phyloP scores from a whole-genome alignment of 2,888 invertebrate species.

The Orchesella flavescens region DNA sequence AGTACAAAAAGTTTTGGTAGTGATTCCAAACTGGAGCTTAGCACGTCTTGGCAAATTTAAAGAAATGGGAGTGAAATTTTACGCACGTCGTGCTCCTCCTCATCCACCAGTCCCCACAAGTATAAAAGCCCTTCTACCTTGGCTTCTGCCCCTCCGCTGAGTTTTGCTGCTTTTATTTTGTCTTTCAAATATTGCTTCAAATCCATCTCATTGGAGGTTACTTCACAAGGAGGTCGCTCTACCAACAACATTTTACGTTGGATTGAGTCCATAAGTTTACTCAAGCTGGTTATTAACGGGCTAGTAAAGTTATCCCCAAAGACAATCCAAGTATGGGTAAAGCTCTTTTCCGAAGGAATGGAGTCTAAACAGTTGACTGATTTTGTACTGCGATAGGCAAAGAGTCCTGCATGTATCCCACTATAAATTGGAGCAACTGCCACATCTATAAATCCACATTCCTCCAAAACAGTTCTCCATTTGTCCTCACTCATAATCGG shows the following conservation, averaged over 20 bases:
- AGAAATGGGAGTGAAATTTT: not conserved
- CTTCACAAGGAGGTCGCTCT: not conserved
- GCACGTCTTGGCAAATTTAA: not conserved
- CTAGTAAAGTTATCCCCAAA: not conserved
- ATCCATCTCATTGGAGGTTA: not conserved
- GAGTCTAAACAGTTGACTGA: not conserved
- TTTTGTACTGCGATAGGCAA: not conserved
- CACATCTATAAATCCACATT: not conserved
- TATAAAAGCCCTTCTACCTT: not conserved
- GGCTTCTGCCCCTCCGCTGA: not conserved
- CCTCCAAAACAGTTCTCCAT: not conserved
- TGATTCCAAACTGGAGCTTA: too few relatives aligned
- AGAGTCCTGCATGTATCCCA: too few relatives aligned
- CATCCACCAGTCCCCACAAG: not conserved
- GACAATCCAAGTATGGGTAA: not conserved
- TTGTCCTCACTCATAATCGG: not conserved
- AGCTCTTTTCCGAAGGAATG: too few relatives aligned
- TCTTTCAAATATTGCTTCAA: not conserved
- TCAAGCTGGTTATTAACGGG: not conserved
- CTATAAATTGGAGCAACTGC: too few relatives aligned
- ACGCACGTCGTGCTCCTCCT: not conserved
- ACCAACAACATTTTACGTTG: not conserved
- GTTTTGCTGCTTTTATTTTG: not conserved
- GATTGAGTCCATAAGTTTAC: not conserved
- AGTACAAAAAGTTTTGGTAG: too few relatives aligned